Base-by-base conservation (phyloP, 1,140 invertebrate genomes). In the Platyura marginata region DNA sequence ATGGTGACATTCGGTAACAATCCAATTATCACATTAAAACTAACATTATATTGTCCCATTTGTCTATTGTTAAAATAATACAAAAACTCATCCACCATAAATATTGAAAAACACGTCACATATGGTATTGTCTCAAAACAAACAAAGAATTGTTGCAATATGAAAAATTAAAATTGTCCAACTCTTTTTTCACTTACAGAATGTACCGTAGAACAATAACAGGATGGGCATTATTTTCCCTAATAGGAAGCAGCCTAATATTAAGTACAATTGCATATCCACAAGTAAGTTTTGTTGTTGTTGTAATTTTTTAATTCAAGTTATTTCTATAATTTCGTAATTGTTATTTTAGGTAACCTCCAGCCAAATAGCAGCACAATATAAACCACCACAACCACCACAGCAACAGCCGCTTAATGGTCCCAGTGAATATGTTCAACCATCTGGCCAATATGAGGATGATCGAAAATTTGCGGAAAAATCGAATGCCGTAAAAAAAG, bases 401-500 rank as follows among this genome's bases (percentile, higher is more conserved):
- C 62, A 65, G 9, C 51, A 64, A 46, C 59, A 54, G 49, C 65
- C 68, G 50, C 62, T 68, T 39, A 57, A 70, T 56, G 47, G 52
- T 58, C 15, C 50, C 56, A 46, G 57, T 54, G 34, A 46, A 48
- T 37, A 33, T 15, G 41, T 51, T 51, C 40, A 52, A 50, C 19
- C 56, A 57, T 48, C 42, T 54, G 35, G 56, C 51, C 49, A 65
- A 32, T 44, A 47, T 13, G 53, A 52, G 21, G 57, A 23, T 10
- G 19, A 21, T 23, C 20, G 83, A 40, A 89, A 88, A 65, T 87
- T 82, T 55, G 81, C 79, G 0, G 81, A 85, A 53, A 89, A 89
- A 62, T 79, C 83, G 6, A 89, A 89, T 53, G 76, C 81, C 2
- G 72, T 82, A 51, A 89, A 89, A 61, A 89, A 89, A 65, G 82